Evolutionary conservation across 2,797 vertebrate species (phyloP).

Genomic region (Clarias platycephalus): DNA sequence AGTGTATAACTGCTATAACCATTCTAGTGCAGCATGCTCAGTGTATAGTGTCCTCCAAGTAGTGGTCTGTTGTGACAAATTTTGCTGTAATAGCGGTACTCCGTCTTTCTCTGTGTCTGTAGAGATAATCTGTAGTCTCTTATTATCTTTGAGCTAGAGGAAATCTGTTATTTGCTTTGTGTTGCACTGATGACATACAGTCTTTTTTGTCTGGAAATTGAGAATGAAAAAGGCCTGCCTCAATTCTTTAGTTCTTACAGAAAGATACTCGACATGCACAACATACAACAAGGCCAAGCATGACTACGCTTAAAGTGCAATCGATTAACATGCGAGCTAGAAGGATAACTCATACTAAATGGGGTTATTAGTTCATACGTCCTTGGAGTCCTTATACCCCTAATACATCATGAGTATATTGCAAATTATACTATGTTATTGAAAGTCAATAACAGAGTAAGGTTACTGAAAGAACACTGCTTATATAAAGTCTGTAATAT

Average conservation of each 20-base stretch:
- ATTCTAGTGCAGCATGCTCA: background rate
- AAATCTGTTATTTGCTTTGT: conserved; percentile 18
- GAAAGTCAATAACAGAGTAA: background rate
- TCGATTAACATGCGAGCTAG: background rate
- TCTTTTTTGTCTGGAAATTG: background rate
- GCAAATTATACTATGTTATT: background rate
- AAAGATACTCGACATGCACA: background rate
- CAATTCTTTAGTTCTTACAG: background rate
- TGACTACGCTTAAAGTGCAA: background rate
- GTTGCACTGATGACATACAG: background rate
- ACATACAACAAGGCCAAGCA: background rate
- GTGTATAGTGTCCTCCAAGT: background rate
- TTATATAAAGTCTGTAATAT: background rate
- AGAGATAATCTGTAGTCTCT: conserved; percentile 1
- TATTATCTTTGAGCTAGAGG: conserved; percentile 16
- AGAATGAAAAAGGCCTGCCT: background rate
- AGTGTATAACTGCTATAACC: background rate
- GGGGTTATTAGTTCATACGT: background rate
- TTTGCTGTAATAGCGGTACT: conserved; percentile 1
- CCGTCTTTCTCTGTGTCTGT: background rate
- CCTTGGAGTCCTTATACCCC: background rate
- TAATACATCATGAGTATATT: background rate
- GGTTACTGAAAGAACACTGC: background rate
- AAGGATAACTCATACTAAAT: background rate
- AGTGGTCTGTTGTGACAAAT: conserved; percentile 1